A percentile compares a stretch with the other conserved stretches of the same genome.
phyloP scores from a whole-genome alignment of 2,888 invertebrate genomes.

The Drosophila siamana region DNA sequence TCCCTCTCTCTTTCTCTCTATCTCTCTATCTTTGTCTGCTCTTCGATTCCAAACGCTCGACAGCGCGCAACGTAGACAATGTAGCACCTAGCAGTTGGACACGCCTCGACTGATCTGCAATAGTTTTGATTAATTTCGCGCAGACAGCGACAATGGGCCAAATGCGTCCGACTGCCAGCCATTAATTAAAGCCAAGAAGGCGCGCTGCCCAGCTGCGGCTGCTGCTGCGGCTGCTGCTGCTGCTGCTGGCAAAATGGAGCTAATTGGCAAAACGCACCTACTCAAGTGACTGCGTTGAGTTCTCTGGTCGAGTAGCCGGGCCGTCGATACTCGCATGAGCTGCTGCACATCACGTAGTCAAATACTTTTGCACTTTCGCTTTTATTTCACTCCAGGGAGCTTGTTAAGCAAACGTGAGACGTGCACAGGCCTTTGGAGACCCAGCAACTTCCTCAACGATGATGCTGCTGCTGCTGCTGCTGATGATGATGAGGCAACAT shows the following conservation, averaged over 20 bases:
- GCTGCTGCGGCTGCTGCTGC: too few species aligned
- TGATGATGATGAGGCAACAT: slow-evolving; percentile 28
- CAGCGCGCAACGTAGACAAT: slow-evolving; percentile 1
- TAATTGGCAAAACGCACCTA: slow-evolving; percentile 60
- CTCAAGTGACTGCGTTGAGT: slow-evolving; percentile 36
- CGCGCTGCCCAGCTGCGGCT: slow-evolving; percentile 17
- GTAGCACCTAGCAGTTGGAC: slow-evolving; percentile 45
- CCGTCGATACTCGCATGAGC: slow-evolving; percentile 32
- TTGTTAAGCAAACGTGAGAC: slow-evolving; percentile 80
- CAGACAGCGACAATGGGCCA: slow-evolving; percentile 82
- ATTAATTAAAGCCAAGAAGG: slow-evolving; percentile 52
- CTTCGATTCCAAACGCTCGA: slow-evolving; percentile 11
- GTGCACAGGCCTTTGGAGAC: slow-evolving; percentile 47
- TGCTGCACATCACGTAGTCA: slow-evolving; percentile 78
- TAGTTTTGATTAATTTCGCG: slow-evolving; percentile 79
- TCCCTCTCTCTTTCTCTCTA: too few species aligned
- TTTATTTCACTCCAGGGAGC: slow-evolving; percentile 83
- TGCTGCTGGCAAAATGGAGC: slow-evolving; percentile 34
- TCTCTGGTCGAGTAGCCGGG: too few species aligned
- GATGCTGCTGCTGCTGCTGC: slow-evolving; percentile 37
- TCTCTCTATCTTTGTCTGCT: too few species aligned
- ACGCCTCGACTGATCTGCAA: slow-evolving; percentile 49
- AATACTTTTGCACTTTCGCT: slow-evolving; percentile 77
- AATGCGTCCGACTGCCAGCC: slow-evolving; percentile 63
- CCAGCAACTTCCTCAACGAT: slow-evolving; percentile 3